phyloP scores from a whole-genome alignment of 2,888 invertebrate species.

The Bhutanitis thaidina region DNA sequence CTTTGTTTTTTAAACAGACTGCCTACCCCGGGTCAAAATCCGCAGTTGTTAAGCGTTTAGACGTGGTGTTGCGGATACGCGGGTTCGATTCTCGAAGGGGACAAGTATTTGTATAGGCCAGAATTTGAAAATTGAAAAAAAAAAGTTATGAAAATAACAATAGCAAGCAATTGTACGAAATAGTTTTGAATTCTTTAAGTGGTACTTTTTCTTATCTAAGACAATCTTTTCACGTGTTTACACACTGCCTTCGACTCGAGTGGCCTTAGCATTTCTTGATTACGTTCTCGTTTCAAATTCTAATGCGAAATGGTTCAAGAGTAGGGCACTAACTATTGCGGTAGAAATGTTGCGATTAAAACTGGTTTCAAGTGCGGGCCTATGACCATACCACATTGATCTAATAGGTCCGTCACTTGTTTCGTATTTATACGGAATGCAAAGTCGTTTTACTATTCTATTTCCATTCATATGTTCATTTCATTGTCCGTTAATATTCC shows the following conservation, averaged over 20 bases:
- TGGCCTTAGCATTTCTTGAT: conserved; percentile 12
- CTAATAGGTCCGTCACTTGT: conserved; percentile 3
- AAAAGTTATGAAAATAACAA: too few species aligned
- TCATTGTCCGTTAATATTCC: too few species aligned
- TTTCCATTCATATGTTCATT: too few species aligned
- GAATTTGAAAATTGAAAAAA: too few species aligned
- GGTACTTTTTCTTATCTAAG: not conserved
- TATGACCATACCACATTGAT: conserved; percentile 15
- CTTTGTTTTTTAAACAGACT: too few species aligned
- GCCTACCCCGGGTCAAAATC: too few species aligned
- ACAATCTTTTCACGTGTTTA: conserved; percentile 14
- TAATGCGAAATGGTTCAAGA: conserved; percentile 13
- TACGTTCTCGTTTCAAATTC: conserved; percentile 19
- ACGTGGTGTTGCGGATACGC: too few species aligned
- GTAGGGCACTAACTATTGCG: conserved; percentile 16
- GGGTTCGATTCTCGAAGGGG: too few species aligned
- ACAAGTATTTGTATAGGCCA: too few species aligned
- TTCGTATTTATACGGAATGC: conserved; percentile 1
- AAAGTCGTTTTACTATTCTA: not conserved
- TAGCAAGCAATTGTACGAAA: too few species aligned
- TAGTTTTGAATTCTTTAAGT: too few species aligned
- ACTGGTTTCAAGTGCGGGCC: conserved; percentile 21
- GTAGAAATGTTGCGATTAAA: conserved; percentile 11
- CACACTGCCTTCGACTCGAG: conserved; percentile 6
- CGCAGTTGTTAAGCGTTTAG: too few species aligned